Evolutionary conservation across 2,113 vertebrate genomes (phyloP), one percentile per base, ranked within the genome.

Genomic region (Datnioides undecimradiatus): DNA sequence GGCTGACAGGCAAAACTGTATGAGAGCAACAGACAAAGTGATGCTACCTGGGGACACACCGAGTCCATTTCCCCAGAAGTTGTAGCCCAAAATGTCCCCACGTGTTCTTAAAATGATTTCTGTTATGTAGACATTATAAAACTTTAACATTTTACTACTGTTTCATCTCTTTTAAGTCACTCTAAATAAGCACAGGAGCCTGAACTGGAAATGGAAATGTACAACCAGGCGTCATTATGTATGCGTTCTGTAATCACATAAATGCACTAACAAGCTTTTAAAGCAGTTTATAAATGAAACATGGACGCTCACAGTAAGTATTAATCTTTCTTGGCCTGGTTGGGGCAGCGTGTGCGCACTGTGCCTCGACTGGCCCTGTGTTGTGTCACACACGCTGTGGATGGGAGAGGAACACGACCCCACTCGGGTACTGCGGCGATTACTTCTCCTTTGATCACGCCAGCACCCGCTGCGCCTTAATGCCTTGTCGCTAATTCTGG

Each of bases 401-500:
- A 77, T 45, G 59, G 84, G 48, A 80, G 27, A 74, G 21, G 75
- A 81, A 83, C 86, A 25, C 48, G 71, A 81, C 88, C 82, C 86
- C 83, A 81, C 79, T 85, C 49, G 31, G 83, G 72, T 81, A 49
- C 84, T 40, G 84, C 71, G 8, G 57, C 49, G 27, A 90, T 92
- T 90, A 85, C 79, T 87, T 69, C 76, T 66, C 66, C 88, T 93
- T 90, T 93, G 88, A 92, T 92, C 93, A 79, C 25, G 10, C 63
- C 68, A 54, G 48, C 78, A 41, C 86, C 88, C 57, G 51, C 84
- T 86, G 89, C 8, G 78, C 72, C 59, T 82, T 89, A 91, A 90
- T 86, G 79, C 74, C 67, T 76, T n/a, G 77, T 76, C 54, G 45
- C 90, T 90, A 88, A 93, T 88, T 91, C 90, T 65, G 65, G 73